Evolutionary conservation across 2,888 invertebrate species (phyloP).

Genomic region (Brenthis hecate): DNA sequence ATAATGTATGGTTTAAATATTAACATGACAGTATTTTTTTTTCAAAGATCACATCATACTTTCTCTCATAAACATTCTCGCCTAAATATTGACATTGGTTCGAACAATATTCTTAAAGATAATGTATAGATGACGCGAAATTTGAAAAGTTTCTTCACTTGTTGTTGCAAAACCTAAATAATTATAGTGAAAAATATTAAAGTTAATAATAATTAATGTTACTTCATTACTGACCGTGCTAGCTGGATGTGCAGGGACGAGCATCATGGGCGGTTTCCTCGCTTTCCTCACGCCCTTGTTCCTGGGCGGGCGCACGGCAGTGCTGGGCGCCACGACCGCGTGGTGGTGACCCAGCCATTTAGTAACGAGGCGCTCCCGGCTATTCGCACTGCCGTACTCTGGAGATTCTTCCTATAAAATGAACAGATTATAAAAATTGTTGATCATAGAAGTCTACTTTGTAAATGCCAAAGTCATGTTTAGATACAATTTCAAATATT

Average conservation of each 20-base stretch:
- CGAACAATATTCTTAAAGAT: too few relatives aligned
- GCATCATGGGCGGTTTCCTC: slow-evolving; percentile 60
- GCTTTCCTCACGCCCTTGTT: slow-evolving; percentile 60
- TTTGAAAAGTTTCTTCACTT: too few relatives aligned
- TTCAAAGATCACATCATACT: too few relatives aligned
- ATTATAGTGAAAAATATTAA: background rate
- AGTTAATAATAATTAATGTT: background rate
- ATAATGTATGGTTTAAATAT: too few relatives aligned
- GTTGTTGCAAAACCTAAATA: background rate
- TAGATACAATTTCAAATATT: background rate
- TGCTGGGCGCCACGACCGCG: slow-evolving; percentile 52
- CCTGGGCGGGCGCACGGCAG: slow-evolving; percentile 37
- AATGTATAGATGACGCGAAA: too few relatives aligned
- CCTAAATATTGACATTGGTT: too few relatives aligned
- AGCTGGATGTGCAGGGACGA: slow-evolving; percentile 71
- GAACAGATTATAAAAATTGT: background rate
- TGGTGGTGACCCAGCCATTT: slow-evolving; percentile 81
- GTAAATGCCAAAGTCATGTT: background rate
- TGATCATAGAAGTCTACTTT: background rate
- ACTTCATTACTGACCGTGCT: slow-evolving; percentile 63
- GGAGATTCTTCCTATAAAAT: slow-evolving; percentile 52
- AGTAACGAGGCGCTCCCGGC: slow-evolving; percentile 80
- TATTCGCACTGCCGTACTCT: slow-evolving; percentile 74
- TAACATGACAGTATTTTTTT: too few relatives aligned
- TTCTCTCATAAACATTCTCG: background rate